Evolutionary conservation across 2,888 invertebrate genomes (phyloP), one percentile per base, ranked within the genome.

Genomic region (Andrena bicolor): DNA sequence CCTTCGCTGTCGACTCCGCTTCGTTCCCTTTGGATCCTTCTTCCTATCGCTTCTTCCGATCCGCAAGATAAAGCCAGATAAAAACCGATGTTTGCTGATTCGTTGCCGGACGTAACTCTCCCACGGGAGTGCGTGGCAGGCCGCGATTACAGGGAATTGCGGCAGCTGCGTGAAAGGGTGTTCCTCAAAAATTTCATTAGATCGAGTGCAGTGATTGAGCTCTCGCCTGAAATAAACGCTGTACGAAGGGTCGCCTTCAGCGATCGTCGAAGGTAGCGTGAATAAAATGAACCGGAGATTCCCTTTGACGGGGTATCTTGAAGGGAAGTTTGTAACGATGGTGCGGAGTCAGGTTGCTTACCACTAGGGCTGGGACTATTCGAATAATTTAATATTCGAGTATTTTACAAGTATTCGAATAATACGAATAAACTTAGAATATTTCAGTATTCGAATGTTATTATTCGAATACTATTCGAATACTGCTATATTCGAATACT

Each of bases 141-240:
- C 73, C 26, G 80, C 63, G 75, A 84, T 83, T 80, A 76, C 64
- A 69, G 76, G 35, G 74, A 80, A 80, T 84, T 84, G 83, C 80
- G 13, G 51, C 49, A 28, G 68, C n/a, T n/a, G n/a, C n/a, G n/a
- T n/a, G 65, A 79, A 82, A 73, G 51, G 53, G 60, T 63, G 58
- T 70, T 70, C n/a, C 58, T 61, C 79, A 69, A 80, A 82, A 86
- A 84, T 86, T 84, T 82, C 72, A 48, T 72, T 63, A 61, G 71
- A 20, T 35, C 35, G 20, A 5, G 28, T 41, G 51, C 30, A 20
- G 26, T 41, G 74, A 83, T 80, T 65, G 74, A 51, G 60, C 53
- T 26, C 60, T 72, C 51, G 64, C 60, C 58, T 69, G 20, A 48
- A 76, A 81, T 77, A 77, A 72, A 81, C 65, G 51, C 32, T 53